Evolutionary conservation across 2,888 invertebrate genomes (phyloP), one percentile per base, ranked within the genome.

Genomic region (Dryomyza anilis): DNA sequence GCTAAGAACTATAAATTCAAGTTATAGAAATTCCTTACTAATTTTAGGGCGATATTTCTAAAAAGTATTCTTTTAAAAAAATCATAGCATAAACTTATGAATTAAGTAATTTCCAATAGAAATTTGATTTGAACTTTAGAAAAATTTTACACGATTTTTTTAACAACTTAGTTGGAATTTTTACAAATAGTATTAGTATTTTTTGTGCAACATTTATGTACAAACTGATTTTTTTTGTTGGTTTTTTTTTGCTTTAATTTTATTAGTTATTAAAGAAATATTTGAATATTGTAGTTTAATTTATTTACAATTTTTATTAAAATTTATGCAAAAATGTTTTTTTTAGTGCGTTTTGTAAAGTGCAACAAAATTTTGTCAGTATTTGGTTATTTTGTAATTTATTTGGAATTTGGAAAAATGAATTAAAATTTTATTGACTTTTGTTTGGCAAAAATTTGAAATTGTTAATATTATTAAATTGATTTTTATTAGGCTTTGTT

Each of bases 1-100:
- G 29, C 58, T 45, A 58, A 58, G 30, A 58, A 45, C 46, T 46
- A 46, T 46, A 58, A 58, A 46, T 58, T 19, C 25, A 46, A 29
- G 45, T 25, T 23, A 7, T 23, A 23, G 25, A 21, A 50, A 21
- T 23, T 50, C 25, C 25, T 23, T 21, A 23, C 50, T 23, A 50
- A 50, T 21, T 50, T 19, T 23, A 50, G 25, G 25, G n/a, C n/a
- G n/a, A n/a, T n/a, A n/a, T n/a, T n/a, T n/a, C n/a, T 50, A 50
- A 50, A 50, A 50, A 50, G 14, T 25, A 25, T 2, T 39, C n/a
- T 39, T 39, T 39, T 39, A 39, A 39, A 14, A 39, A 14, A 39
- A 39, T 39, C 3, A 6, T 39, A 3, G 39, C 12, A 39, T 14
- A n/a, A 39, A 39, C 39, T 6, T 39, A 39, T 6, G 7, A 5